A percentile compares a stretch with the other conserved stretches of the same genome.
These are phyloP conservation scores for Platichthys flesus DNA, from an alignment of 2,113 vertebrate species.

Conservation along the genomic window DNA sequence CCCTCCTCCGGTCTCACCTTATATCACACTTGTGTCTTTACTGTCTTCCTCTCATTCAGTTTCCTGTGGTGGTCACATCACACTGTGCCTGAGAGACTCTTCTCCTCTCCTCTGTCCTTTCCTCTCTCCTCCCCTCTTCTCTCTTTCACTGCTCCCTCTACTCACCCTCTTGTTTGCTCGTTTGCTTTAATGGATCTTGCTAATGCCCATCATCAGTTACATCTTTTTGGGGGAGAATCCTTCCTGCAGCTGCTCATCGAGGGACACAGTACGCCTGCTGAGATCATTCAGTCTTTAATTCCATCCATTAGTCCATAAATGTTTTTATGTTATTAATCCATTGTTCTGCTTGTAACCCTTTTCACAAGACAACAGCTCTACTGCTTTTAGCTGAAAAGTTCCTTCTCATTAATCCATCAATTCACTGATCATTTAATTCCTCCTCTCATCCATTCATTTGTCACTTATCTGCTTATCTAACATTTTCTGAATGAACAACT, in stretches of 20 bases:
- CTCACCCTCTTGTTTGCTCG: constrained; percentile 12
- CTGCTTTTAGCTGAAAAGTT: neutral
- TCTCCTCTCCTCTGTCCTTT: neutral
- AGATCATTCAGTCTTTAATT: constrained; percentile 57
- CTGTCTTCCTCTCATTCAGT: constrained; percentile 11
- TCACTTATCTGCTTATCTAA: neutral
- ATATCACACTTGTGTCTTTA: constrained; percentile 22
- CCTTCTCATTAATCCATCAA: neutral
- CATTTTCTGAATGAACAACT: neutral
- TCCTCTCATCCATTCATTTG: neutral
- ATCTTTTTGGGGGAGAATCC: constrained; percentile 51
- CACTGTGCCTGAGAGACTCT: neutral
- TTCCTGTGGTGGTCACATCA: neutral
- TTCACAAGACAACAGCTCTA: neutral
- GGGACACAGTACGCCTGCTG: constrained; percentile 20
- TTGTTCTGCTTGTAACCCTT: neutral
- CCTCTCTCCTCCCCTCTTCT: neutral
- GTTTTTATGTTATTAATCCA: neutral
- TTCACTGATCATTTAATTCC: neutral
- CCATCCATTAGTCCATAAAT: constrained; percentile 5
- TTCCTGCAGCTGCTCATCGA: constrained; percentile 55
- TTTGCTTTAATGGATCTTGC: constrained; percentile 60
- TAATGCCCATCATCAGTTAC: constrained; percentile 51
- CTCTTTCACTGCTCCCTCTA: neutral
- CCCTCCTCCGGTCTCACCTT: constrained; percentile 19